Base-by-base conservation (phyloP, 2,113 vertebrate genomes). In the Rhinopomastus cyanomelas region DNA sequence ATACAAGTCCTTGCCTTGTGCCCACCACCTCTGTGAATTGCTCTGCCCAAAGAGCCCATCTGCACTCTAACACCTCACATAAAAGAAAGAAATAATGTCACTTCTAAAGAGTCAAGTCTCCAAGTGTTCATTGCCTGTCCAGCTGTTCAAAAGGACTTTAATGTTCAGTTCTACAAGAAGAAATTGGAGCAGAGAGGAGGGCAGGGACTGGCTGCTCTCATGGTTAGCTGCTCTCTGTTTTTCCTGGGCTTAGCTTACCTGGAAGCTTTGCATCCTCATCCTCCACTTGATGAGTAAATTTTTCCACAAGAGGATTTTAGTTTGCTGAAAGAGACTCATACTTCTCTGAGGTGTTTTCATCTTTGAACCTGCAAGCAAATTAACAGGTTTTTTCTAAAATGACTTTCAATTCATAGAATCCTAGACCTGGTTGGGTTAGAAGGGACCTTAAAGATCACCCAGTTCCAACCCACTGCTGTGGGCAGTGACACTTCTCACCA, bases 201-300 rank as follows among this genome's bases (percentile, higher is more conserved):
- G 30, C 79, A 67, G 72, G 20, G 59, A 32, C 13, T 65, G 32
- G 16, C 9, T 10, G 16, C 9, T 44, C 30, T 21, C 52, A 23
- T 2, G 14, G 11, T 56, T 53, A 26, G 7, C 18, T 59, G 1
- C 16, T 71, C 29, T 71, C 25, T 4, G 3, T 25, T 48, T 30
- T 26, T 46, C 5, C 6, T 37, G 12, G 9, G 18, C 44, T 74
- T 16, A 26, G 49, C 94, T 62, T 92, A 97, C 97, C 96, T 95
- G 59, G 29, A 91, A 89, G 34, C 87, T 97, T 48, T 97, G 86
- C 86, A 76, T 95, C 88, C 94, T 97, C 96, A 88, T 93, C 79
- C 97, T 97, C 97, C 97, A 89, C 94, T 97, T 97, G 56, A 69
- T 69, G 52, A 97, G 92, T 20, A 97, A 16, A 55, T 97, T 97